Evolutionary conservation across 2,797 vertebrate genomes (phyloP).

Genomic region (Halcyon chelicuti): DNA sequence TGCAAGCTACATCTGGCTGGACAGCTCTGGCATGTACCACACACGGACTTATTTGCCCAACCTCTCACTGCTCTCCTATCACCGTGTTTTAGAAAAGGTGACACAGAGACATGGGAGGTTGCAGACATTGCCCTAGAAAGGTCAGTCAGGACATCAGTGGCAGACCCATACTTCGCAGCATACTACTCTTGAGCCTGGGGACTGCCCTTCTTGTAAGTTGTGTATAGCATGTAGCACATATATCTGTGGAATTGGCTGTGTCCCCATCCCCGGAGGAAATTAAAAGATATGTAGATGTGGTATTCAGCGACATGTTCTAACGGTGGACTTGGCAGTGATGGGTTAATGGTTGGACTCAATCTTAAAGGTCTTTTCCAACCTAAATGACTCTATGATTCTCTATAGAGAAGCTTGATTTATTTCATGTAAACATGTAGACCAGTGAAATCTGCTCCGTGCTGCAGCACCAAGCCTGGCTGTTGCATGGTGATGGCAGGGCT

Average conservation of each 20-base stretch:
- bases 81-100: neutral
- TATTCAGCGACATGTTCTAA: neutral
- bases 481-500: neutral
- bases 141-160: neutral
- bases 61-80: neutral
- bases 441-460: neutral
- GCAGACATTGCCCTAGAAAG: neutral
- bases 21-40: neutral
- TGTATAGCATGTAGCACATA: accelerated
- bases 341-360: neutral
- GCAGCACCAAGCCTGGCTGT: neutral
- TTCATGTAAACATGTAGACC: neutral
- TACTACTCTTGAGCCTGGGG: neutral
- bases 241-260: neutral
- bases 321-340: neutral
- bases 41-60: neutral
- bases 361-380: neutral
- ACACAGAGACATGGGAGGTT: no score
- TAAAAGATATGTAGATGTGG: neutral
- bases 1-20: neutral
- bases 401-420: neutral
- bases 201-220: accelerated
- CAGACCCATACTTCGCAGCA: neutral
- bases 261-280: neutral
- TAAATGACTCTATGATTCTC: neutral